Base-by-base conservation (phyloP, 1,140 invertebrate genomes). In the Drosophila fuyamai region DNA sequence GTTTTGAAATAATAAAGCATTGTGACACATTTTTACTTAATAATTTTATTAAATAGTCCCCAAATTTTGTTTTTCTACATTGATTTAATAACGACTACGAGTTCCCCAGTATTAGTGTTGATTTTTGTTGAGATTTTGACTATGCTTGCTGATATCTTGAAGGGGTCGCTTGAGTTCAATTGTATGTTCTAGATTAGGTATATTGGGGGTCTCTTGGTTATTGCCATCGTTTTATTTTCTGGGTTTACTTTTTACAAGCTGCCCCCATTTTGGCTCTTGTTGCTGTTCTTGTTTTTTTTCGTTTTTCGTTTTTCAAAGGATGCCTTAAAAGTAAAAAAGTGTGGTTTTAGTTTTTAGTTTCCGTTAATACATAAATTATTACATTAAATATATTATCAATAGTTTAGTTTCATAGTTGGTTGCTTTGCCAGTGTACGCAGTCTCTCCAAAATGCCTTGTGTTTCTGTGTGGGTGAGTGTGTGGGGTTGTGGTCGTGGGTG, bases 281-380 rank as follows among this genome's bases (percentile, higher is more conserved):
- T 73, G 40, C 54, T 76, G 47, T 63, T 48, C 44, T 51, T 40
- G 14, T 35, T 41, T 41, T 38, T 13, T 5, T 48, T n/a, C 35
- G 16, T 50, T 43, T 47, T 73, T 16, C 40, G 8, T 54, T 51
- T 54, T 59, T 67, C 29, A 47, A 81, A 29, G 63, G 44, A 81
- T 43, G 62, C 57, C 74, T 86, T 86, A 85, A 55, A 75, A 81
- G 50, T 84, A 84, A 36, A 76, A 66, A 76, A 67, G 35, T 71
- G 66, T 66, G 50, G 73, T 66, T 79, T 83, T 76, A 75, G 70
- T 71, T 71, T 76, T 79, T 85, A 82, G 76, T 88, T 79, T 79
- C 70, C 74, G 82, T 86, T 85, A 86, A 86, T 85, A 85, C 81
- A 86, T 85, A 85, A 85, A 85, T 85, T 85, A 86, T 85, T 84